A percentile compares a stretch with the other conserved stretches of the same genome.
Conservation (phyloP, 1,140 invertebrate genomes). For the Helicoverpa armigera region DNA sequence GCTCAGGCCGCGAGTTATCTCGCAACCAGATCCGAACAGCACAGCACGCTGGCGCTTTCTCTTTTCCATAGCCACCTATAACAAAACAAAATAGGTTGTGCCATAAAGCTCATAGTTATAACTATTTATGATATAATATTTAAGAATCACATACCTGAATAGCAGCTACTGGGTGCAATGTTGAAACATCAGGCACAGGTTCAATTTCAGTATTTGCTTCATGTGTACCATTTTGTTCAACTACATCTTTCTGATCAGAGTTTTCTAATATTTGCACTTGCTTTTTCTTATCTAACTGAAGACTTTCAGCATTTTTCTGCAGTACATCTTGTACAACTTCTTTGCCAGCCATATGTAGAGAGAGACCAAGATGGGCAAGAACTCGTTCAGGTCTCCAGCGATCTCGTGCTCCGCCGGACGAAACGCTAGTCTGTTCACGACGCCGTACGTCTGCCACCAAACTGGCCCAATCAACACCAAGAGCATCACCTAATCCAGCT, state of each 20-base stretch:
- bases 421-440: conserved; percentile 82
- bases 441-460: conserved; percentile 92
- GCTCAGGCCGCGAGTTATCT: conserved; percentile 88
- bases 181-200: conserved; percentile 63
- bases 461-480: conserved; percentile 97
- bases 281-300: conserved; percentile 57
- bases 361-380: conserved; percentile 91
- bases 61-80: conserved; percentile 82
- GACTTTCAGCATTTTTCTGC: conserved; percentile 83
- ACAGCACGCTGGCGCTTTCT: conserved; percentile 81
- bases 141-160: conserved; percentile 85
- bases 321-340: conserved; percentile 88
- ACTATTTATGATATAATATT: background rate
- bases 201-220: conserved; percentile 59
- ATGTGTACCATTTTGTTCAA: conserved; percentile 59
- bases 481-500: conserved; percentile 93
- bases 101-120: background rate
- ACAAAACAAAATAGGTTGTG: conserved; percentile 45
- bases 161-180: conserved; percentile 88
- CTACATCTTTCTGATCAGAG: conserved; percentile 47
- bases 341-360: conserved; percentile 90
- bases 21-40: conserved; percentile 83
- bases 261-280: conserved; percentile 50
- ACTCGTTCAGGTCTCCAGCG: conserved; percentile 92
- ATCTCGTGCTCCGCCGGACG: conserved; percentile 88